A percentile compares a stretch with the other conserved stretches of the same genome.
Conservation (phyloP, 2,888 invertebrate genomes). For the Andrena bicolor region DNA sequence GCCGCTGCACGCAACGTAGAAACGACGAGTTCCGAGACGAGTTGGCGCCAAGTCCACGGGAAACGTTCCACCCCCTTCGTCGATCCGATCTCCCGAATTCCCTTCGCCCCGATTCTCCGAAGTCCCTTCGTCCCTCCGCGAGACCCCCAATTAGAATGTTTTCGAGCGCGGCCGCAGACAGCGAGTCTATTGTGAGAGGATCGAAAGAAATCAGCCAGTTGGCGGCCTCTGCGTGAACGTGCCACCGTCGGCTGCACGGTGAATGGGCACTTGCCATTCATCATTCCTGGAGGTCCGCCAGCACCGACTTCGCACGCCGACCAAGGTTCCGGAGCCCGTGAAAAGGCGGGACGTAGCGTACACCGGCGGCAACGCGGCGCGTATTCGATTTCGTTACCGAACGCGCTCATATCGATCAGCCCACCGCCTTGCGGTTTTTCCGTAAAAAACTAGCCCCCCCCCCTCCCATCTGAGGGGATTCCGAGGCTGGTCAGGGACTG, state of each 20-base stretch:
- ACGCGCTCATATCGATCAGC: slow-evolving; percentile 65
- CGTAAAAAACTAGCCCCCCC: slow-evolving; percentile 9
- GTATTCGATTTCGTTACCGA: slow-evolving; percentile 65
- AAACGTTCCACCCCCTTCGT: slow-evolving; percentile 5
- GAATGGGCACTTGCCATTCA: slow-evolving; percentile 81
- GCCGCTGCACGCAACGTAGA: neutral
- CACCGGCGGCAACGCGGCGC: slow-evolving; percentile 53
- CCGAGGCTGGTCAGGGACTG: too few species aligned
- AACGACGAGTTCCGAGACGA: neutral
- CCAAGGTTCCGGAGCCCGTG: slow-evolving; percentile 63
- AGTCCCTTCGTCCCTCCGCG: neutral
- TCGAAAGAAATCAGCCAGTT: slow-evolving; percentile 7
- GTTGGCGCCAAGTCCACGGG: slow-evolving; percentile 21
- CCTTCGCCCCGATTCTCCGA: too few species aligned
- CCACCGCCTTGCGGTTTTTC: slow-evolving; percentile 42
- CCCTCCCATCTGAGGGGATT: too few species aligned
- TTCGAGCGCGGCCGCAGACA: neutral
- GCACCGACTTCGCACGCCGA: slow-evolving; percentile 71
- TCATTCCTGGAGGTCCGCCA: slow-evolving; percentile 79
- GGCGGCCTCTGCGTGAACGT: slow-evolving; percentile 23
- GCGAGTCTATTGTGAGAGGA: slow-evolving; percentile 2
- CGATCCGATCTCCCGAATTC: neutral
- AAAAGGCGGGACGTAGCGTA: slow-evolving; percentile 58
- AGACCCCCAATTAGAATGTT: neutral
- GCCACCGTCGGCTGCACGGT: slow-evolving; percentile 52